Base-by-base conservation (phyloP, 1,140 invertebrate genomes). In the Phenacoccus solenopsis region DNA sequence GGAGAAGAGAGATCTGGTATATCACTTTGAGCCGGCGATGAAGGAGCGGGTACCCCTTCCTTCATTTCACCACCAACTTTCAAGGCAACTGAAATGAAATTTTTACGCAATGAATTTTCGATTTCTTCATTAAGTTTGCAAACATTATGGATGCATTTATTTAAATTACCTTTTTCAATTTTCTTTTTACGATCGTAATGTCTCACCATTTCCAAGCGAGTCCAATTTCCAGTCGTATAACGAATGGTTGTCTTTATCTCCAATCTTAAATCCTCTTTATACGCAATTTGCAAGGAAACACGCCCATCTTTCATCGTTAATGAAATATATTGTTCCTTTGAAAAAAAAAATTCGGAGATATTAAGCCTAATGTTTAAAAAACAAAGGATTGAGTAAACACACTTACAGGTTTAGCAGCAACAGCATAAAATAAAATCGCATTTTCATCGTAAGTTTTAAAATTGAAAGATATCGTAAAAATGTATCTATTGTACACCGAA, bases 371-470 rank as follows among this genome's bases (percentile, higher is more conserved):
- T 1, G 22, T 56, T 20, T 10, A 10, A 25, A 64, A 12, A 28
- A 1, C 61, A 2, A n/a, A 75, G 75, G 20, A 12, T 27, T 69
- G 72, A 32, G 61, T 56, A 72, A 68, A 22, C 25, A 22, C 24
- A 72, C 24, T 73, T 70, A 74, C 74, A 13, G 69, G 69, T 12
- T 74, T 38, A 3, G 67, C 57, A 12, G 72, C 72, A 13, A 88
- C 83, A 25, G 91, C 88, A 38, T 95, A 80, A 77, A 96, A 94
- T 0, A 97, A 81, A 5, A 95, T 78, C 1, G 92, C 90, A 79
- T 96, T 87, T 77, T 94, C 89, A 79, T 96, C 93, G 73, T 88
- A 88, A 0, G 91, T 94, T 71, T 86, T 85, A 78, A 97, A 94
- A 72, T 85, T 87, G 59, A 97, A 83, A 16, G 86, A 85, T 1